phyloP scores from a whole-genome alignment of 1,140 invertebrate genomes.

The Tetraneura akinire region DNA sequence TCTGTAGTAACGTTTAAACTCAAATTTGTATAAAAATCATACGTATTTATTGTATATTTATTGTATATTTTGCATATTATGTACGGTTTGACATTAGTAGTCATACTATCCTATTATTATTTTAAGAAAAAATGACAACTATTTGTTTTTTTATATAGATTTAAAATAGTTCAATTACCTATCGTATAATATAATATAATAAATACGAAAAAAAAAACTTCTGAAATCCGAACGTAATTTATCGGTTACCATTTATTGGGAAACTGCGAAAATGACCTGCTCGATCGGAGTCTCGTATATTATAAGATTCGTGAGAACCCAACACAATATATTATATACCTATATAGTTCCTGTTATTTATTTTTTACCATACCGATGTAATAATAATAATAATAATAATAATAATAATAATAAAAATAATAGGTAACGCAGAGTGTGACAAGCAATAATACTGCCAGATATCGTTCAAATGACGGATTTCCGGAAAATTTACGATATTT shows the following conservation, averaged over 20 bases:
- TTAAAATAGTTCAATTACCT: too few species aligned
- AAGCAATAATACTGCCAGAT: slow-evolving; percentile 15
- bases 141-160: too few species aligned
- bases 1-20: too few species aligned
- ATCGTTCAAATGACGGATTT: slow-evolving; percentile 29
- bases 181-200: too few species aligned
- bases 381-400: neutral
- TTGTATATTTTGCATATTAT: too few species aligned
- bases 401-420: slow-evolving; percentile 6
- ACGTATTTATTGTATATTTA: too few species aligned
- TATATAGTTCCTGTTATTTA: slow-evolving; percentile 6
- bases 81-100: too few species aligned
- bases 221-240: neutral
- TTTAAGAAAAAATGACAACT: too few species aligned
- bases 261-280: slow-evolving; percentile 17
- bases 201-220: neutral
- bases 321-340: neutral
- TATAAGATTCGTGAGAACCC: slow-evolving; percentile 7
- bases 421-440: neutral
- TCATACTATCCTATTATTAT: too few species aligned
- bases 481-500: neutral
- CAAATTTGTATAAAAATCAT: too few species aligned
- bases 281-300: neutral
- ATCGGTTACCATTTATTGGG: neutral
- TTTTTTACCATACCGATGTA: neutral